Percentiles rank a stretch among this genome's conserved stretches.
phyloP scores from a whole-genome alignment of 2,113 vertebrate genomes.

The Romanogobio albipinnatus region DNA sequence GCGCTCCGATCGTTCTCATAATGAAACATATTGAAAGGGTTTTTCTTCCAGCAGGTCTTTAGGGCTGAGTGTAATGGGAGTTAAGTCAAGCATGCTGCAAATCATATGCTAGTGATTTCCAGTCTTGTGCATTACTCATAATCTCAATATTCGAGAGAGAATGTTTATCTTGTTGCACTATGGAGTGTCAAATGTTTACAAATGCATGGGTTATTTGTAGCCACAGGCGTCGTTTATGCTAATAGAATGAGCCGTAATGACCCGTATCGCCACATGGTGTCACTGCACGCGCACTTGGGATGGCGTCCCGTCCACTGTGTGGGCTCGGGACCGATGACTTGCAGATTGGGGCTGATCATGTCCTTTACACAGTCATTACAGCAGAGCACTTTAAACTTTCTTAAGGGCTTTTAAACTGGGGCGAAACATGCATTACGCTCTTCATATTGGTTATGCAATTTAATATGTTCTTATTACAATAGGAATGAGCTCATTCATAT shows the following conservation, averaged over 20 bases:
- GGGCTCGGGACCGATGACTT: not conserved
- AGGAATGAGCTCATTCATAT: not conserved
- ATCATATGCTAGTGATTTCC: slow-evolving; percentile 9
- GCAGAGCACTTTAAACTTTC: not conserved
- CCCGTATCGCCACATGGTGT: slow-evolving; percentile 49
- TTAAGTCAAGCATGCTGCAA: not conserved
- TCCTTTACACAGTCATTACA: not conserved
- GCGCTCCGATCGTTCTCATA: not conserved
- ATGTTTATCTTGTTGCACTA: slow-evolving; percentile 2
- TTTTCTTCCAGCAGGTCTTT: not conserved
- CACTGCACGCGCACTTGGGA: slow-evolving; percentile 33
- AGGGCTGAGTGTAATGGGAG: slow-evolving; percentile 2
- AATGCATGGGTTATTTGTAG: slow-evolving; percentile 38
- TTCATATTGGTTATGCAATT: not conserved
- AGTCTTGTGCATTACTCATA: slow-evolving; percentile 24
- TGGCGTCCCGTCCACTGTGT: too few species aligned
- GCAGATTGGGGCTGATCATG: not conserved
- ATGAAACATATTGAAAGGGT: not conserved
- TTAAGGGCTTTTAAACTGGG: not conserved
- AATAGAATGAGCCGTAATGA: slow-evolving; percentile 12
- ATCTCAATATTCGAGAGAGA: slow-evolving; percentile 7
- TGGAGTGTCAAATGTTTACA: slow-evolving; percentile 41
- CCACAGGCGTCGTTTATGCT: not conserved
- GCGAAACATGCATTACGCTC: not conserved
- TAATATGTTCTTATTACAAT: too few species aligned